phyloP scores from a whole-genome alignment of 2,797 vertebrate genomes.

The Adrianichthys oophorus region DNA sequence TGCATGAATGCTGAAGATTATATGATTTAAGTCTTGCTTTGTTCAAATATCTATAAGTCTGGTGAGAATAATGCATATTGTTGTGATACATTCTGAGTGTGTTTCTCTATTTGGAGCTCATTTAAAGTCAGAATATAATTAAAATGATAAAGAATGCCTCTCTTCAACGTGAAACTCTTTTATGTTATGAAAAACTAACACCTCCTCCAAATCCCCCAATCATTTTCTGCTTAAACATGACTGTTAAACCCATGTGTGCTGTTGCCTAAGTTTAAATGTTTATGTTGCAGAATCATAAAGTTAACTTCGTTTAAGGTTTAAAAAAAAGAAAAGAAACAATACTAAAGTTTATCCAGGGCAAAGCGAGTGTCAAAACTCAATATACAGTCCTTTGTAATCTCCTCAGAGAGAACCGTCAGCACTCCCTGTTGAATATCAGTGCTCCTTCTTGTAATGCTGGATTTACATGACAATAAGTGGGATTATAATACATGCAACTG shows the following conservation, averaged over 20 bases:
- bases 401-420: constrained; percentile 30
- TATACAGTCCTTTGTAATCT: constrained; percentile 10
- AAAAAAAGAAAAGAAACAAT: constrained; percentile 5
- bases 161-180: background rate
- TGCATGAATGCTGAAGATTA: background rate
- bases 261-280: background rate
- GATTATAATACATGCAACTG: constrained; percentile 48
- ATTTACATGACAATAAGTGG: constrained; percentile 57
- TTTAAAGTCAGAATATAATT: constrained; percentile 19
- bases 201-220: constrained; percentile 1
- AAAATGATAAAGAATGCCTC: constrained; percentile 2
- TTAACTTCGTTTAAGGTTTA: constrained; percentile 4
- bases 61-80: background rate
- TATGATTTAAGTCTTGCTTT: background rate
- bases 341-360: constrained; percentile 6
- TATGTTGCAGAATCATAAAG: background rate
- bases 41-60: constrained; percentile 1
- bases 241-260: constrained; percentile 1
- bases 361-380: constrained; percentile 38
- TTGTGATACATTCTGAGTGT: background rate
- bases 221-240: constrained; percentile 6
- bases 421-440: constrained; percentile 16
- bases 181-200: background rate
- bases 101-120: constrained; percentile 13
- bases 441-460: constrained; percentile 36